These are phyloP conservation scores for Luscinia megarhynchos DNA, from an alignment of 2,797 vertebrate genomes.

Conservation along the genomic window DNA sequence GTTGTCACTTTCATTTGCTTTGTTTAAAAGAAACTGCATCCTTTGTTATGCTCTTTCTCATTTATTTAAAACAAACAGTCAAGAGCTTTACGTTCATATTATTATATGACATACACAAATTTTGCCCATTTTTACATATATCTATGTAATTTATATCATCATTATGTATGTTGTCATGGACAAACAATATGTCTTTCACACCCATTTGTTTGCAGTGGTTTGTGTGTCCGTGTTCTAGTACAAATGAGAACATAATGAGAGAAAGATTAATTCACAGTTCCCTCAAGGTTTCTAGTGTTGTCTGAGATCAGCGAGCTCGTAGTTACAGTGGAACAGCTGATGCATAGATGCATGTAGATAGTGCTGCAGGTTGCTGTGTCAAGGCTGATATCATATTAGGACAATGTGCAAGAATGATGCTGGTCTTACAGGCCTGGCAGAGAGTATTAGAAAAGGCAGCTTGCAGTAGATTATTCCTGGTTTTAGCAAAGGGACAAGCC, in stretches of 20 bases:
- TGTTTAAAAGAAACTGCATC: neutral
- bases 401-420: neutral
- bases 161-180: neutral
- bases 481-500: neutral
- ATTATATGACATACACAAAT: neutral
- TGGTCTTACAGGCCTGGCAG: neutral
- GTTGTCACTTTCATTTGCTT: neutral
- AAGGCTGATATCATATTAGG: neutral
- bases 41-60: neutral
- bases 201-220: neutral
- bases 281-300: neutral
- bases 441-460: neutral
- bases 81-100: neutral
- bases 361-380: neutral
- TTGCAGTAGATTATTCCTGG: neutral
- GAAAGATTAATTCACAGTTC: neutral
- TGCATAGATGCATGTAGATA: neutral
- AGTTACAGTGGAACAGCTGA: neutral
- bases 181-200: neutral
- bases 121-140: neutral
- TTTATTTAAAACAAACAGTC: neutral
- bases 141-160: neutral
- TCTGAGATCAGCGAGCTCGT: neutral
- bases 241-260: neutral
- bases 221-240: neutral